These are phyloP conservation scores for Hippopotamyrus pictus DNA, from an alignment of 2,797 vertebrate species.

Conservation along the genomic window DNA sequence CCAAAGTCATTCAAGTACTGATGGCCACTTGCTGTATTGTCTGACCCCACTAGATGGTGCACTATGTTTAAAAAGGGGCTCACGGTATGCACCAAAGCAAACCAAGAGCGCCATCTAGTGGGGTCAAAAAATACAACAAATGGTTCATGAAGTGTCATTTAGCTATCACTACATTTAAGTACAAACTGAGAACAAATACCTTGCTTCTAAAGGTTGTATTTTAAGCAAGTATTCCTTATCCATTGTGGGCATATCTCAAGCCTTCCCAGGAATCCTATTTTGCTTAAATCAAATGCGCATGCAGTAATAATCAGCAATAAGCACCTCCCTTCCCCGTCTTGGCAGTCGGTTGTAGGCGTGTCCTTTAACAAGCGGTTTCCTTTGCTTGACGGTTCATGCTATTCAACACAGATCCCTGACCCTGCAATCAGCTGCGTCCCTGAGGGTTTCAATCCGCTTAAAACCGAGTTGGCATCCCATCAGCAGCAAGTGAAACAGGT, in stretches of 20 bases:
- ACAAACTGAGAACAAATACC: background rate
- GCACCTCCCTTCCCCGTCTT: background rate
- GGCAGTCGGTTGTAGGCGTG: background rate
- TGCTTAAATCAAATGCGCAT: background rate
- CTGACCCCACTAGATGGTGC: background rate
- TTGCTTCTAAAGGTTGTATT: background rate
- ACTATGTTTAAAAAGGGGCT: background rate
- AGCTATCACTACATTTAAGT: background rate
- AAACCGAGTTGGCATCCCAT: constrained; percentile 70
- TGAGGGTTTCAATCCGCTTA: constrained; percentile 76
- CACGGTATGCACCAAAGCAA: background rate
- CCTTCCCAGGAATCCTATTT: background rate
- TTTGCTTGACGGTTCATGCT: background rate
- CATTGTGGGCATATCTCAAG: background rate
- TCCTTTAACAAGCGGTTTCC: background rate
- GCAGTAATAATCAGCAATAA: background rate
- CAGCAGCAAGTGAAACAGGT: constrained; percentile 76
- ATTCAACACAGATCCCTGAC: constrained; percentile 62
- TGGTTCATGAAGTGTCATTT: background rate
- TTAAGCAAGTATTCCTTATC: background rate
- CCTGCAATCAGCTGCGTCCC: constrained; percentile 66
- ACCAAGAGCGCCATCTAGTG: background rate
- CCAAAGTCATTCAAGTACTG: background rate
- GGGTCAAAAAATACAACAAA: background rate
- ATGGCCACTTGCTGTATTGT: background rate